phyloP scores from a whole-genome alignment of 2,797 vertebrate genomes.

The Oreochromis mossambicus region DNA sequence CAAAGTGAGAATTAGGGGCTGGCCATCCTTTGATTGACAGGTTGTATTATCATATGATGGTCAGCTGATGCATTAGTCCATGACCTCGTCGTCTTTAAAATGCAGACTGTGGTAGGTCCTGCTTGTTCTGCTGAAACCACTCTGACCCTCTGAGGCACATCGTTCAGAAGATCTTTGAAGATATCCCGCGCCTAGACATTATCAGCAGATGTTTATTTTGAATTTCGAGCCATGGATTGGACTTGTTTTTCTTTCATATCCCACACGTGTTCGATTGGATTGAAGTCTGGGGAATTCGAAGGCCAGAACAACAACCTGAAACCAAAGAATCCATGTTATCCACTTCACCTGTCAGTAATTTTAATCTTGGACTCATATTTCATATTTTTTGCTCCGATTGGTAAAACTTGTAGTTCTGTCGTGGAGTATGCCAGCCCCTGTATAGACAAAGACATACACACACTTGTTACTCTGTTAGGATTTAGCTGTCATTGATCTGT shows the following conservation, averaged over 20 bases:
- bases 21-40: not conserved
- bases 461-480: not conserved
- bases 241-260: not conserved
- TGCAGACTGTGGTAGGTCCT: rapidly evolving
- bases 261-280: not conserved
- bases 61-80: not conserved
- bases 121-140: not conserved
- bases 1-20: not conserved
- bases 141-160: rapidly evolving
- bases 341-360: not conserved
- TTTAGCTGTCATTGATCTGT: slow-evolving; percentile 38
- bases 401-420: not conserved
- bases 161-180: not conserved
- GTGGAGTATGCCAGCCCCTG: not conserved
- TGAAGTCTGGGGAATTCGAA: not conserved
- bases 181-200: rapidly evolving
- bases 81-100: rapidly evolving
- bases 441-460: not conserved
- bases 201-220: not conserved
- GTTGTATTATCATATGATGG: rapidly evolving
- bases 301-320: not conserved
- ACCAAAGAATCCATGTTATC: not conserved
- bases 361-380: not conserved
- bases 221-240: rapidly evolving
- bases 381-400: not conserved